A percentile compares a stretch with the other conserved stretches of the same genome.
Conservation (phyloP, 2,888 invertebrate species). For the Amiota mariae region DNA sequence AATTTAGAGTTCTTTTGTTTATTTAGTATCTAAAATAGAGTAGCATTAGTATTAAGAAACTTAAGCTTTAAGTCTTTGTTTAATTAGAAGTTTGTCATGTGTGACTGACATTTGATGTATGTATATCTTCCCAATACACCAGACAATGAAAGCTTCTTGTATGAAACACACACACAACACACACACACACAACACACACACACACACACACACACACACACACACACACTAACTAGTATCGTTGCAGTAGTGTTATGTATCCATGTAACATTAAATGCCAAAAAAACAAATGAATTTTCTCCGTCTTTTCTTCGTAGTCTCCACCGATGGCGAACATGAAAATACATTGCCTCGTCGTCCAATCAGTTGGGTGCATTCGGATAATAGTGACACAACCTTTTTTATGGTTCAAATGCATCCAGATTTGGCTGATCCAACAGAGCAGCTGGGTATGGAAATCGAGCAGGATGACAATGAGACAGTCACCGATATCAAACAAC, state of each 20-base stretch:
- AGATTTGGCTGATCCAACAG: constrained; percentile 83
- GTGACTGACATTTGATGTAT: constrained; percentile 33
- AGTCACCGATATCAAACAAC: constrained; percentile 82
- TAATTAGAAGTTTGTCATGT: constrained; percentile 54
- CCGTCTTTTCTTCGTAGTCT: constrained; percentile 39
- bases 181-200: too few species aligned
- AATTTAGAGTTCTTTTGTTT: too few species aligned
- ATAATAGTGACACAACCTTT: constrained; percentile 75
- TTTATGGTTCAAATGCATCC: constrained; percentile 83
- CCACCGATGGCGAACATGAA: constrained; percentile 42
- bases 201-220: too few species aligned
- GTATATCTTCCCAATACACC: constrained; percentile 18
- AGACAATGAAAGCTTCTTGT: background rate
- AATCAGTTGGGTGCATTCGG: constrained; percentile 68
- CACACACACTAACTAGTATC: too few species aligned
- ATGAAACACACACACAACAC: constrained; percentile 16
- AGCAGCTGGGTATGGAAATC: constrained; percentile 84
- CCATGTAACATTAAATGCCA: background rate
- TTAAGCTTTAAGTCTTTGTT: constrained; percentile 26
- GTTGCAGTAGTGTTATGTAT: too few species aligned
- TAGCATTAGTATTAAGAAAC: too few species aligned
- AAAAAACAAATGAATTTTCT: background rate
- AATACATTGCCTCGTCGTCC: background rate
- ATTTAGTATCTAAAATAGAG: too few species aligned
- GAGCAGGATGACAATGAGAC: constrained; percentile 83